Base-by-base conservation (phyloP, 2,888 invertebrate species). In the Platycnemis pennipes region DNA sequence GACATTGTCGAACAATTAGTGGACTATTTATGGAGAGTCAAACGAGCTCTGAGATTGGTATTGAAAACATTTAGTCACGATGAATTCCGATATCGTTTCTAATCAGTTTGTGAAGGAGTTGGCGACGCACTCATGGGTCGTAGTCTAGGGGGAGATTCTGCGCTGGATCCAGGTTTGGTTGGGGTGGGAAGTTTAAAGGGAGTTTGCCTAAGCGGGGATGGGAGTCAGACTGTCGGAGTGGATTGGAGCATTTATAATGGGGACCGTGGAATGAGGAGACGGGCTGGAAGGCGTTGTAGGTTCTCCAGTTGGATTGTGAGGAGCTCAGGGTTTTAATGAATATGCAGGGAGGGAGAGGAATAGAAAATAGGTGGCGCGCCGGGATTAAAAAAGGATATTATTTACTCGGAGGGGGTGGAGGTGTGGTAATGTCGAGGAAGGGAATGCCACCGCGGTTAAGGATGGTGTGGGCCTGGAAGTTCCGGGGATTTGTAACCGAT, bases 311-410 rank as follows among this genome's bases (percentile, higher is more conserved):
- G 22, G 77, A 37, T 77, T 37, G 77, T 11, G n/a, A 77, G 37
- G 16, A 16, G 77, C 37, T 37, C 31, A 26, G 37, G 37, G 37
- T 77, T 77, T 77, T 77, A 77, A 77, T 77, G 77, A 77, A 77
- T 77, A 77, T 77, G 77, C 37, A 37, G 31, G 77, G n/a, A n/a
- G n/a, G 19, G 37, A 37, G 77, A 37, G 16, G 77, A 77, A 8
- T 77, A 77, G 77, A 26, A 77, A 77, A 77, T 77, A 77, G 77
- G 77, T 16, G 31, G n/a, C 37, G 77, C 77, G 37, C 37, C 37
- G 16, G 77, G 77, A 77, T 77, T 77, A 77, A 77, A 77, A 77
- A 77, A 37, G 77, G 77, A 77, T 77, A 77, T 77, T 77, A 77
- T 77, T 77, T 77, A 77, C 37, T 13, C n/a, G 37, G n/a, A 11